These are phyloP conservation scores for Butastur rufipennis DNA, from an alignment of 2,113 vertebrate genomes.

Conservation along the genomic window DNA sequence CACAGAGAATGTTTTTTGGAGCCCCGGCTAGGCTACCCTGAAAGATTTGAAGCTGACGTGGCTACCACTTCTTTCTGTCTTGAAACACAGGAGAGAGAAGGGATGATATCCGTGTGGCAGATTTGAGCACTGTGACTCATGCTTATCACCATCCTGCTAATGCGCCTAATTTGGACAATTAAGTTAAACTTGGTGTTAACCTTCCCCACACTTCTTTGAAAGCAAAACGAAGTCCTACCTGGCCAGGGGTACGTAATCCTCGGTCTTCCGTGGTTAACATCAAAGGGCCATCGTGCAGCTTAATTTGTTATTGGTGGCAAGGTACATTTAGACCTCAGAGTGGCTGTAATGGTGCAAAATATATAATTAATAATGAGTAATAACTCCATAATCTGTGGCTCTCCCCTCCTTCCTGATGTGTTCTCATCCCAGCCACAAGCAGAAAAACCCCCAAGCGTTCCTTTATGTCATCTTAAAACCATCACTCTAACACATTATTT, in stretches of 20 bases:
- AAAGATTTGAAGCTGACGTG: neutral
- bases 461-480: neutral
- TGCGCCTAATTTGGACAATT: neutral
- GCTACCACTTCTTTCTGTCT: neutral
- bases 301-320: conserved; percentile 8
- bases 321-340: neutral
- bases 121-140: neutral
- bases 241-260: neutral
- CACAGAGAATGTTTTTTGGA: neutral
- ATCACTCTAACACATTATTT: neutral
- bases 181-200: conserved; percentile 4
- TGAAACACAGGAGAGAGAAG: neutral
- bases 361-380: conserved; percentile 15
- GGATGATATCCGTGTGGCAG: neutral
- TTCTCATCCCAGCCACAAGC: neutral
- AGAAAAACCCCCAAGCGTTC: neutral
- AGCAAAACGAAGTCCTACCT: neutral
- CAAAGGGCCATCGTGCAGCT: neutral
- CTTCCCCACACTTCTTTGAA: neutral
- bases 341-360: neutral
- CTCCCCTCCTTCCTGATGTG: neutral
- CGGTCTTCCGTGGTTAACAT: fast-evolving
- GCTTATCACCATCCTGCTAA: neutral
- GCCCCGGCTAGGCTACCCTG: neutral
- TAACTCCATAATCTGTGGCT: neutral